A percentile compares a stretch with the other conserved stretches of the same genome.
Evolutionary conservation across 2,888 invertebrate genomes (phyloP).

Genomic region (Oxycera nigricornis): DNA sequence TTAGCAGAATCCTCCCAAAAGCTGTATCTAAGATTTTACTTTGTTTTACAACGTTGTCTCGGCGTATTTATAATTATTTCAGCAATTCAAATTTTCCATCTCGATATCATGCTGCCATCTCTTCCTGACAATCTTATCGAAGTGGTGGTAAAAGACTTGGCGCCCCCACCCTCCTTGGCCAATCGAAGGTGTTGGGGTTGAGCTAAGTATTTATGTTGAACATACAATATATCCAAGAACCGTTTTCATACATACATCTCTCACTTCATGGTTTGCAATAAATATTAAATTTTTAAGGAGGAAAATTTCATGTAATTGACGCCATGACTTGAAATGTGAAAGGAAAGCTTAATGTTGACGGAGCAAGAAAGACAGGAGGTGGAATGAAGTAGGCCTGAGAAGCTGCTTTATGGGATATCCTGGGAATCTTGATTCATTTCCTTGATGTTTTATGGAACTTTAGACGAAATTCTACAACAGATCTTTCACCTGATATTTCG

Average conservation of each 20-base stretch:
- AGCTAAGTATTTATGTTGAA: constrained; percentile 1
- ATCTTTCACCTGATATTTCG: neutral
- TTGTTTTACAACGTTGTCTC: constrained; percentile 24
- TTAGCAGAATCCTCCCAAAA: neutral
- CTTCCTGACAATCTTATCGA: neutral
- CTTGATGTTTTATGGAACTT: neutral
- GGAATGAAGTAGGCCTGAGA: neutral
- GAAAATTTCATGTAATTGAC: constrained; percentile 4
- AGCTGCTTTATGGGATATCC: neutral
- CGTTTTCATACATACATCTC: constrained; percentile 29
- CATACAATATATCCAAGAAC: constrained; percentile 21
- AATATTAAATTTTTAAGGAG: constrained; percentile 28
- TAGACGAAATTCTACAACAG: neutral
- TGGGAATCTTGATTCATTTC: no score
- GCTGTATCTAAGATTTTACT: constrained; percentile 25
- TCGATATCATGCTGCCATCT: neutral
- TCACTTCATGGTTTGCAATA: constrained; percentile 17
- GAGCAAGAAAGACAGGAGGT: neutral
- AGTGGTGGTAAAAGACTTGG: no score
- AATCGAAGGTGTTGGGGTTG: neutral
- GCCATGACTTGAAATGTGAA: neutral
- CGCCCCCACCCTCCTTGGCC: neutral
- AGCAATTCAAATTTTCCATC: constrained; percentile 36
- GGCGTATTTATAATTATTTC: constrained; percentile 35
- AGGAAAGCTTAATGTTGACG: neutral